Conservation (phyloP, 2,113 vertebrate genomes). For the Entomyzon cyanotis region DNA sequence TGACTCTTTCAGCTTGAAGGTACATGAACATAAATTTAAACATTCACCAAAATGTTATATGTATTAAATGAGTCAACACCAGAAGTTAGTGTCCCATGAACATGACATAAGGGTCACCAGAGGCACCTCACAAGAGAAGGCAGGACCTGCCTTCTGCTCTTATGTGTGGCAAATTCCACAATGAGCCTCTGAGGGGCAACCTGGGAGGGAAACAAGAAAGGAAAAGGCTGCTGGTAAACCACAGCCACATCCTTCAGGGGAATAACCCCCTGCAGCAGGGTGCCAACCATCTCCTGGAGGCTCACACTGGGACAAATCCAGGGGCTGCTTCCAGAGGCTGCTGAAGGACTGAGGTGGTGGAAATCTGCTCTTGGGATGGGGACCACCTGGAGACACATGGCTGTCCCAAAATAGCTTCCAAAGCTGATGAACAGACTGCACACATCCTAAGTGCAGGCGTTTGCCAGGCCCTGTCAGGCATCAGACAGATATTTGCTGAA, state of each 20-base stretch:
- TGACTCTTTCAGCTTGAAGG: background rate
- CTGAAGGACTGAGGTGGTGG: background rate
- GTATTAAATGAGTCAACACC: background rate
- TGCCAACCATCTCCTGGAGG: background rate
- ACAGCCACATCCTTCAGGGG: background rate
- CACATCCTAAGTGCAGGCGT: rapidly evolving
- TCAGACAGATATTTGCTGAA: background rate
- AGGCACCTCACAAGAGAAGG: background rate
- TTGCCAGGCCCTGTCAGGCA: background rate
- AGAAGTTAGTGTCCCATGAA: background rate
- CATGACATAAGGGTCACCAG: rapidly evolving
- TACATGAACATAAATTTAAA: background rate
- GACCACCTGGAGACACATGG: background rate
- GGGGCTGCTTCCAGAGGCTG: background rate
- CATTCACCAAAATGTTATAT: background rate
- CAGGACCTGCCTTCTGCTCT: background rate
- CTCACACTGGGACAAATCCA: rapidly evolving
- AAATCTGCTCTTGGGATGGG: background rate
- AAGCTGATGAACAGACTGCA: background rate
- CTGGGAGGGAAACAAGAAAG: background rate
- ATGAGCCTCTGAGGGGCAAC: background rate
- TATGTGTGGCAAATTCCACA: background rate
- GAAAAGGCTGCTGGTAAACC: background rate
- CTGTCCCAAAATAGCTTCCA: background rate
- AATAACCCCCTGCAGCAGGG: background rate